Conservation (phyloP, 2,113 vertebrate species). For the Hydropotes inermis region DNA sequence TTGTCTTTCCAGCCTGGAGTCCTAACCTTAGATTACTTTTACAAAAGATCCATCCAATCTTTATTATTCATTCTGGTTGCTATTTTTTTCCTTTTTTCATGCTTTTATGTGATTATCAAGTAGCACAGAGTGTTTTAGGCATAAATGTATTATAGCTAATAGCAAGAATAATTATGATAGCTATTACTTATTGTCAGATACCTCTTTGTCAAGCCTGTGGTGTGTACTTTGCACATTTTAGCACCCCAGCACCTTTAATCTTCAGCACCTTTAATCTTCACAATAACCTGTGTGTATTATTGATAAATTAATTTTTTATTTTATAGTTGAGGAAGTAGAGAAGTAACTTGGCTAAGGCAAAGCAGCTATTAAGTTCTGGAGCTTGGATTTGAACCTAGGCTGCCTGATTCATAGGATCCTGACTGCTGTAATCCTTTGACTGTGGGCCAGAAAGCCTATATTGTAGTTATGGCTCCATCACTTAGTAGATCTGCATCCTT, state of each 20-base stretch:
- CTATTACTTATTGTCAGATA: neutral
- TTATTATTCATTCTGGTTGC: conserved; percentile 12
- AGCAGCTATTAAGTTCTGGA: neutral
- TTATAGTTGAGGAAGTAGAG: conserved; percentile 23
- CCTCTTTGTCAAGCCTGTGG: neutral
- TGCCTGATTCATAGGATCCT: neutral
- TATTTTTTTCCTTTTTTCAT: neutral
- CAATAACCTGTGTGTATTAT: neutral
- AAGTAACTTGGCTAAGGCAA: conserved; percentile 11
- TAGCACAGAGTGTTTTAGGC: neutral
- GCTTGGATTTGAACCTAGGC: neutral
- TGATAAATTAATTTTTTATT: conserved; percentile 5
- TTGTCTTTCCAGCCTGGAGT: neutral
- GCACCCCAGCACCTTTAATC: neutral
- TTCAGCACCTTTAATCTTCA: neutral
- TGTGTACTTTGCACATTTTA: neutral
- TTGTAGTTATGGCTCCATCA: neutral
- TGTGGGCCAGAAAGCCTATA: neutral
- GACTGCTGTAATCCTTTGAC: neutral
- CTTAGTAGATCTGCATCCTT: neutral
- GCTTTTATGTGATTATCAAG: neutral
- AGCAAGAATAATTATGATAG: neutral
- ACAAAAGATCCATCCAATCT: neutral
- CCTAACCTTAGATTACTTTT: neutral
- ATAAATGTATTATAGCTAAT: neutral